Conservation (phyloP, 1,140 invertebrate genomes). For the Metopolophium dirhodum region DNA sequence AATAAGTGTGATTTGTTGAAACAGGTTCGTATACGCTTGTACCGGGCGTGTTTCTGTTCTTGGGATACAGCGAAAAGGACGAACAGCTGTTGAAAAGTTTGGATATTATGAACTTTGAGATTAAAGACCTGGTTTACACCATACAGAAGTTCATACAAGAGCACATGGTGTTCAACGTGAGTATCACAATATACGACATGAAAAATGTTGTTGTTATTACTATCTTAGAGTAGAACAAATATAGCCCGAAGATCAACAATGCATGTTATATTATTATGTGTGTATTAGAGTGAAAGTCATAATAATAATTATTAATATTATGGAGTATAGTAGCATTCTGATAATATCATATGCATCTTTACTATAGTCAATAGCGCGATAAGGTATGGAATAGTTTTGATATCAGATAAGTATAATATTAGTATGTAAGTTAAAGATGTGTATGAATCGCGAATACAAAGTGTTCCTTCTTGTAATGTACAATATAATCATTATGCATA, state of each 20-base stretch:
- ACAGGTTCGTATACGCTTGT: slow-evolving; percentile 78
- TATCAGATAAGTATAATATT: neutral
- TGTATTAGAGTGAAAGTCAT: neutral
- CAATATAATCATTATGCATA: no score
- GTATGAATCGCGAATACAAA: neutral
- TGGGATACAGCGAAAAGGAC: slow-evolving; percentile 86
- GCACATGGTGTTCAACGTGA: slow-evolving; percentile 40
- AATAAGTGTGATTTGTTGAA: neutral
- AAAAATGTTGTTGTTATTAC: neutral
- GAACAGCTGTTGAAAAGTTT: slow-evolving; percentile 75
- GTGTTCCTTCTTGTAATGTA: neutral
- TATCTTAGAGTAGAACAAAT: neutral
- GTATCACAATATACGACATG: neutral
- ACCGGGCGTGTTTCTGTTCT: slow-evolving; percentile 83
- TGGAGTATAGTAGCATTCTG: neutral
- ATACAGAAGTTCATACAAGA: slow-evolving; percentile 40
- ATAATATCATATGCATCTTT: neutral
- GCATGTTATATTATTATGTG: neutral
- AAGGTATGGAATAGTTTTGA: neutral
- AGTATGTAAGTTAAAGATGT: neutral
- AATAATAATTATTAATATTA: neutral
- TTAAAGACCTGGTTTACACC: slow-evolving; percentile 10
- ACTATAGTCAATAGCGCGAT: neutral
- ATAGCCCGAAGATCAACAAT: neutral
- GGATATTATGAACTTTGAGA: slow-evolving; percentile 53